Evolutionary conservation across 1,140 invertebrate species (phyloP).

Genomic region (Zaprionus ornatus): DNA sequence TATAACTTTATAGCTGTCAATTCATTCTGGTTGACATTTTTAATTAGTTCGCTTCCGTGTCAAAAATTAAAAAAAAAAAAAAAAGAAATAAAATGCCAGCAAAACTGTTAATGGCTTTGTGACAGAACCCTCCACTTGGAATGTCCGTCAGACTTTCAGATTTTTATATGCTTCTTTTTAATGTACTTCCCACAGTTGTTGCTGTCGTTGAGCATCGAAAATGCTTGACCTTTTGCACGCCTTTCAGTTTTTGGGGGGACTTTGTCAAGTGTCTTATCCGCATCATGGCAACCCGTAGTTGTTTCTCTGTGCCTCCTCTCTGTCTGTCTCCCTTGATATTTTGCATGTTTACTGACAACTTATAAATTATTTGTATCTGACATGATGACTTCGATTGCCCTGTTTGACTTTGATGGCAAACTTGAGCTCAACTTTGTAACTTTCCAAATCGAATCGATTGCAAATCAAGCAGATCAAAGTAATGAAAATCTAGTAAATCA

Average conservation of each 20-base stretch:
- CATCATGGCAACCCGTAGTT: slow-evolving; percentile 3
- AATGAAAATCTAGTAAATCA: not conserved
- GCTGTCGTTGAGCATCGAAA: not conserved
- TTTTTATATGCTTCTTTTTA: not conserved
- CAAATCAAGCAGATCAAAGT: slow-evolving; percentile 7
- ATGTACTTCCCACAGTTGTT: not conserved
- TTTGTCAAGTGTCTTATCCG: slow-evolving; percentile 22
- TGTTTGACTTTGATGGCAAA: slow-evolving; percentile 28
- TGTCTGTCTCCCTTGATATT: not conserved
- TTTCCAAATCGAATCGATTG: slow-evolving; percentile 1
- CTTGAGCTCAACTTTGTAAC: slow-evolving; percentile 29
- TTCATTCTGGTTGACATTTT: slow-evolving; percentile 50
- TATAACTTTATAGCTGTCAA: slow-evolving; percentile 39
- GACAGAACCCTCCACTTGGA: slow-evolving; percentile 26
- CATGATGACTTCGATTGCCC: slow-evolving; percentile 52
- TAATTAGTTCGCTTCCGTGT: slow-evolving; percentile 59
- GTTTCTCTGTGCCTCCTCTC: not conserved
- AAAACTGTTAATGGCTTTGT: slow-evolving; percentile 51
- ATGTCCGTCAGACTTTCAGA: not conserved
- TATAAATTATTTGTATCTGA: slow-evolving; percentile 60
- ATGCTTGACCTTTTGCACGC: slow-evolving; percentile 1
- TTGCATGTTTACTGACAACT: slow-evolving; percentile 53
- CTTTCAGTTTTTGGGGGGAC: slow-evolving; percentile 4
- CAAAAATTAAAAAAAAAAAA: not conserved
- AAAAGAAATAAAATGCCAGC: slow-evolving; percentile 38